Base-by-base conservation (phyloP, 2,888 invertebrate genomes). In the Smittia aterrima region DNA sequence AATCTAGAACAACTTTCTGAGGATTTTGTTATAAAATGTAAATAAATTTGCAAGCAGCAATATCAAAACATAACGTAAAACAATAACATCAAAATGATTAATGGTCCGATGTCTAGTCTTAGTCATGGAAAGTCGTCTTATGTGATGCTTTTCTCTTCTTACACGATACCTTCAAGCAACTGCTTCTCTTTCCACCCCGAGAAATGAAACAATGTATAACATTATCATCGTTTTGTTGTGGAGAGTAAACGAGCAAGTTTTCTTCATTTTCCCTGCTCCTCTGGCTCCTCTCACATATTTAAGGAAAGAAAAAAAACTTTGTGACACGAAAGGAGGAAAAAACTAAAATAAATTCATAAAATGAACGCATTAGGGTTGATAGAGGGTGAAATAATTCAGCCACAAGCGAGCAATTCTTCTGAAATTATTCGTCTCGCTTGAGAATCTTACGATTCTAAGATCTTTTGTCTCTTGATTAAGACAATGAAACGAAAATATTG, bases 11-110 rank as follows among this genome's bases (percentile, higher is more conserved):
- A 53, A 11, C n/a, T 53, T 27, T 22, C 16, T 9, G 24, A 22
- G 38, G 53, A 32, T 72, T 72, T 62, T 72, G 62, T 72, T 18
- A 72, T 58, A 72, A 72, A 72, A 72, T 72, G 72, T 72, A 72
- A 72, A 72, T 72, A 72, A 62, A 72, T 72, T 72, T 40, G 38
- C 62, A 58, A 53, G 25, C 24, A 68, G 47, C 70, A 71, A 54
- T 32, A 71, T 25, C 54, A 53, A 24, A n/a, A 41, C 20, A 54
- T 40, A 27, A 32, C 54, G 25, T 54, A 62, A 64, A 64, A 64
- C 64, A 64, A 64, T 64, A 64, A 64, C 64, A 64, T 25, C 27
- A 62, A 58, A 40, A 72, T 72, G 72, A 72, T 72, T 72, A 72
- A 72, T 72, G 72, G 62, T 71, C 40, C 32, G 53, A 20, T 16